phyloP scores from a whole-genome alignment of 2,113 vertebrate species.

The Promerops cafer region DNA sequence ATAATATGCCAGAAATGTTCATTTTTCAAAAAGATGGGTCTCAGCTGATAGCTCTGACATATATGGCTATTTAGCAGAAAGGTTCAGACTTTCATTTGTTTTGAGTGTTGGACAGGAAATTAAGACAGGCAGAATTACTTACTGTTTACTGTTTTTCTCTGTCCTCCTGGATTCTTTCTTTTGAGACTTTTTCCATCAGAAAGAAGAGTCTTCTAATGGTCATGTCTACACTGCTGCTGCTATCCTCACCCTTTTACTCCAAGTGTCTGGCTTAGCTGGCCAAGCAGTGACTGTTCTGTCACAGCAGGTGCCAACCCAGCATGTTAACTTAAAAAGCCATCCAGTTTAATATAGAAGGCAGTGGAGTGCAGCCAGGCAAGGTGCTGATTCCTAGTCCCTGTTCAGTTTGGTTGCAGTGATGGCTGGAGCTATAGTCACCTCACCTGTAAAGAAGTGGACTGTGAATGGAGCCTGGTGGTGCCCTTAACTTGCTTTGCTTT shows the following conservation, averaged over 20 bases:
- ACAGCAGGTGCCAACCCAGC: neutral
- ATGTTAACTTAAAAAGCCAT: neutral
- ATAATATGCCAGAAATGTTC: neutral
- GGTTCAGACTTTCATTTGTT: neutral
- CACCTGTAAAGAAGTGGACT: neutral
- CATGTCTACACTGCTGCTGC: neutral
- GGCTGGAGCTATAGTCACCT: neutral
- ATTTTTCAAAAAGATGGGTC: neutral
- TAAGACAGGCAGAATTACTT: neutral
- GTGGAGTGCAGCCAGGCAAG: neutral
- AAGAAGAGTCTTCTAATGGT: neutral
- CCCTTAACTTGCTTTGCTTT: neutral
- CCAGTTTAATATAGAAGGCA: neutral
- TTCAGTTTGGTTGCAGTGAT: neutral
- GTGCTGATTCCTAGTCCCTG: neutral
- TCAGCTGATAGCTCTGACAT: neutral
- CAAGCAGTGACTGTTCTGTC: neutral
- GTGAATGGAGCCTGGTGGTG: neutral
- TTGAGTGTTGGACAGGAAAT: neutral
- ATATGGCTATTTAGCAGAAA: neutral
- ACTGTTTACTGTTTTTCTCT: neutral
- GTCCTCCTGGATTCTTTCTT: neutral
- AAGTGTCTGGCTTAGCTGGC: neutral
- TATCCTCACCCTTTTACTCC: neutral
- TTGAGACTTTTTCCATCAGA: neutral